These are phyloP conservation scores for Cantharis lateralis DNA, from an alignment of 2,888 invertebrate species.

Conservation along the genomic window DNA sequence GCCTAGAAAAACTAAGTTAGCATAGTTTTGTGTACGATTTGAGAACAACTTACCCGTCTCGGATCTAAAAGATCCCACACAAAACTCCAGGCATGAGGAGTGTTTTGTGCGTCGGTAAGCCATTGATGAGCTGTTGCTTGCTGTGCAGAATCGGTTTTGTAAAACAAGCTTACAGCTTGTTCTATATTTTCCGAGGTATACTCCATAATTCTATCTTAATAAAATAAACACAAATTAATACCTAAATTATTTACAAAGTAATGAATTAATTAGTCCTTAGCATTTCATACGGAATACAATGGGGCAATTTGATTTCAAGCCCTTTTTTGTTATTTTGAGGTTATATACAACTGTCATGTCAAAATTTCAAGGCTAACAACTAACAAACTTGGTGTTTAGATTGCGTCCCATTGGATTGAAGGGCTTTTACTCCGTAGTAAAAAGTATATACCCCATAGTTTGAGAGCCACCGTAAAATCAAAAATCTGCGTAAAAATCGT, in stretches of 20 bases:
- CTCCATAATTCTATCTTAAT: slow-evolving; percentile 59
- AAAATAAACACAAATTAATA: not conserved
- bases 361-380: not conserved
- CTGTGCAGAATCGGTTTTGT: slow-evolving; percentile 64
- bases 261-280: not conserved
- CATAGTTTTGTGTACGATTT: not conserved
- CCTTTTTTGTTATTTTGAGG: not conserved
- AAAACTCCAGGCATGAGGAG: slow-evolving; percentile 90
- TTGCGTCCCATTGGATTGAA: not conserved
- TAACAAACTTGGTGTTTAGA: not conserved
- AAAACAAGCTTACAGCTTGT: slow-evolving; percentile 72
- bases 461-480: not conserved
- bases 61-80: slow-evolving; percentile 87
- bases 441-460: not conserved
- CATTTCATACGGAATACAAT: not conserved
- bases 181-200: slow-evolving; percentile 69
- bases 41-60: slow-evolving; percentile 69
- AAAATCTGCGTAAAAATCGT: not conserved
- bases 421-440: too few relatives aligned
- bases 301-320: not conserved
- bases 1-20: slow-evolving; percentile 61
- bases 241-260: not conserved
- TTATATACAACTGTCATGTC: not conserved
- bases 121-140: slow-evolving; percentile 82
- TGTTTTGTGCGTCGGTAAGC: slow-evolving; percentile 83